A percentile compares a stretch with the other conserved stretches of the same genome.
Conservation (phyloP, 2,888 invertebrate genomes). For the Ganaspis brasiliensis region DNA sequence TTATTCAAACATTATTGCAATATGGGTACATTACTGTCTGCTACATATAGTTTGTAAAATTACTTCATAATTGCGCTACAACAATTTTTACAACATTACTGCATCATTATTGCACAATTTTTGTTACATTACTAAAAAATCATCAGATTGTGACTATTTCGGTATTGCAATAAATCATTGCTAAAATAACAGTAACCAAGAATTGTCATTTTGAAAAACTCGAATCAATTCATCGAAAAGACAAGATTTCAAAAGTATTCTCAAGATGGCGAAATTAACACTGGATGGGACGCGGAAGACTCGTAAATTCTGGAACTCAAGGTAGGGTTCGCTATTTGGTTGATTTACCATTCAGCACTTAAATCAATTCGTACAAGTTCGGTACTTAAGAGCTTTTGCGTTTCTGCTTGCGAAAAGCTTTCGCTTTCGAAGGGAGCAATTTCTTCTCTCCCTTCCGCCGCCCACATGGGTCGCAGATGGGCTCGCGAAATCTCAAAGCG, state of each 20-base stretch:
- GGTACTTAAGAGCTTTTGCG: conserved; percentile 79
- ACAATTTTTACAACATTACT: no score
- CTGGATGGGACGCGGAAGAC: conserved; percentile 56
- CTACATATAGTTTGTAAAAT: no score
- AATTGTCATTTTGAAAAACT: no score
- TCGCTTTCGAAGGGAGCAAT: conserved; percentile 50
- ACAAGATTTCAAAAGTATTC: conserved; percentile 29
- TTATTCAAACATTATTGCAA: no score
- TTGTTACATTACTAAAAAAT: no score
- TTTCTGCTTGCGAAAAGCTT: conserved; percentile 60
- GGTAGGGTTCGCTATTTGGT: conserved; percentile 73
- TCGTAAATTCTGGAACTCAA: conserved; percentile 73
- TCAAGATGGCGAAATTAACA: conserved; percentile 45
- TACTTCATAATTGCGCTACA: no score
- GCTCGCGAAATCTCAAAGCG: conserved; percentile 78
- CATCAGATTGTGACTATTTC: no score
- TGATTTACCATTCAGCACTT: conserved; percentile 81
- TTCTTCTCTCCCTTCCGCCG: conserved; percentile 4
- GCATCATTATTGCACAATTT: no score
- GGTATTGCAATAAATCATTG: no score
- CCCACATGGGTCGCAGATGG: conserved; percentile 76
- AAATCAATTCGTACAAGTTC: conserved; percentile 81
- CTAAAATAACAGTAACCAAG: no score
- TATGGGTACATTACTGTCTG: no score
- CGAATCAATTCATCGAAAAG: neutral